A percentile compares a stretch with the other conserved stretches of the same genome.
Conservation (phyloP, 2,888 invertebrate genomes). For the Hypolimnas misippus region DNA sequence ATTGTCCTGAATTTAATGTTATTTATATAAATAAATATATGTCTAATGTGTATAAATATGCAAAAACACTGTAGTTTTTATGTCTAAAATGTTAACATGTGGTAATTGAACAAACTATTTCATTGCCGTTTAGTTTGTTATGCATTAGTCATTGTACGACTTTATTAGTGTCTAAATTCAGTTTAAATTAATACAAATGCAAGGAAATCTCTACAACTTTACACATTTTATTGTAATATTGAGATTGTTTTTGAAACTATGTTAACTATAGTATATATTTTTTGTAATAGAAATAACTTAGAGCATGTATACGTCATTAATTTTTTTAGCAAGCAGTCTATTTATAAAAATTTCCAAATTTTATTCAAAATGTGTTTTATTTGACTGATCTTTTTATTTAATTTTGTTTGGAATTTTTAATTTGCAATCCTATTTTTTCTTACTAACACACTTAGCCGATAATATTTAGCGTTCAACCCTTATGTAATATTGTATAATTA, state of each 20-base stretch:
- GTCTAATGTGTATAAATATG: not conserved
- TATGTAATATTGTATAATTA: not conserved
- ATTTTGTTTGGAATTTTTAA: not conserved
- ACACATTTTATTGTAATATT: not conserved
- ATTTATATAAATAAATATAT: not conserved
- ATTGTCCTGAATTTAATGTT: not conserved
- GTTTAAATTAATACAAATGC: not conserved
- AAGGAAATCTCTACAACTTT: not conserved
- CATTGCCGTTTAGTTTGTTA: not conserved
- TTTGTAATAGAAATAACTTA: conserved; percentile 10
- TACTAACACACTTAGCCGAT: not conserved
- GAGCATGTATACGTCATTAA: conserved; percentile 5
- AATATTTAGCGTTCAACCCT: not conserved
- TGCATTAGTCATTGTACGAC: not conserved
- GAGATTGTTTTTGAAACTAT: not conserved
- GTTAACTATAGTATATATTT: conserved; percentile 6
- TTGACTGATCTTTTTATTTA: not conserved
- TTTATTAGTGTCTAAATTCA: not conserved
- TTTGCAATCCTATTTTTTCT: not conserved
- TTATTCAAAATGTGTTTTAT: conserved; percentile 11
- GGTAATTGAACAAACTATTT: too few species aligned
- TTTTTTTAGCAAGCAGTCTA: conserved; percentile 7
- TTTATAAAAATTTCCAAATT: conserved; percentile 14
- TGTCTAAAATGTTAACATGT: not conserved
- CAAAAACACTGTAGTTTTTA: not conserved